Base-by-base conservation (phyloP, 1,140 invertebrate genomes). In the Steinernema feltiae region DNA sequence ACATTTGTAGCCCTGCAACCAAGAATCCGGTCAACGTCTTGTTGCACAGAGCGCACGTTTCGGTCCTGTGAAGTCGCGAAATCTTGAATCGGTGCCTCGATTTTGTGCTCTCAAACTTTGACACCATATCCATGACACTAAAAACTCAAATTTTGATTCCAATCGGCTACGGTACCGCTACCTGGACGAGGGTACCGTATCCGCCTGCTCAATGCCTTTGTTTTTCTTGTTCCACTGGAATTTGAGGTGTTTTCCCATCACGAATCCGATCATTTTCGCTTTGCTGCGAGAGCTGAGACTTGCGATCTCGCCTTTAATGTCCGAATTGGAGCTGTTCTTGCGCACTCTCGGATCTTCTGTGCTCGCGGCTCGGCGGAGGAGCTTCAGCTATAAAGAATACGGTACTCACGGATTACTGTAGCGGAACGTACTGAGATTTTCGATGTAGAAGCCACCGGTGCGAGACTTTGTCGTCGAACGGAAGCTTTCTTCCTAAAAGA, bases 1-100 rank as follows among this genome's bases (percentile, higher is more conserved):
- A 84, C 93, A 95, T 75, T 92, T 92, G 83, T 92, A 91, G 0
- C 92, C 93, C 80, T 93, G 92, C 1, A n/a, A 91, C 91, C 35
- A 93, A 89, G 80, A 93, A 70, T 27, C 84, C 90, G 86, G 92
- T 91, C 89, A 94, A 91, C 53, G 91, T 89, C 81, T 92, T 90
- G 75, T 90, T 89, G 84, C 92, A 94, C 80, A 90, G 91, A 18
- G 90, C 89, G 81, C 92, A 93, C 21, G 90, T 89, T 82, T 94
- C 93, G 71, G 91, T 92, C 84, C 93, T 93, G 72, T 78, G 76
- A n/a, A 84, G 72, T 72, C 81, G 74, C 35, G 72, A 82, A 48
- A 71, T 81, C 69, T 82, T 85, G 69, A 84, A 80, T 74, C 73
- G 63, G 79, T 83, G 80, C 63, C 24, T 72, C 70, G 41, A 46